Evolutionary conservation across 1,140 invertebrate genomes (phyloP).

Genomic region (Alviniconcha marisindica): DNA sequence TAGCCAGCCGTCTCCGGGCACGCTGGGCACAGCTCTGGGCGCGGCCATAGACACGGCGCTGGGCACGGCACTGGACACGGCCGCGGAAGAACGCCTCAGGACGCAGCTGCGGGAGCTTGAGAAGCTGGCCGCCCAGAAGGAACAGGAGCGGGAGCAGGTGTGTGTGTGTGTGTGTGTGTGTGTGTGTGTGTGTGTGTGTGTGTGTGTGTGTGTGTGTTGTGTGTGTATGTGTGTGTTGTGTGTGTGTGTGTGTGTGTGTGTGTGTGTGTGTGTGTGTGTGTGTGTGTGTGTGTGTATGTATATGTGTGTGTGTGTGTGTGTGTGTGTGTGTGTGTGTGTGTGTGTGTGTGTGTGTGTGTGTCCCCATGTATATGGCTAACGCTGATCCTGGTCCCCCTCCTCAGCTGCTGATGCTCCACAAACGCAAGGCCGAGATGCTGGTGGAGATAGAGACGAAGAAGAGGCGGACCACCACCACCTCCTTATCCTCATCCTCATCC

Average conservation of each 20-base stretch:
- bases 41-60: too few species aligned
- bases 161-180: not conserved
- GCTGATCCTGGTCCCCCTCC: not conserved
- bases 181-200: not conserved
- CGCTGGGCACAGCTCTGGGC: not conserved
- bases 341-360: not conserved
- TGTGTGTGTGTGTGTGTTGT: not conserved
- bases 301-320: not conserved
- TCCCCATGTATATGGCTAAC: not conserved
- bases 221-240: not conserved
- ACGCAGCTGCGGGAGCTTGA: slow-evolving; percentile 33
- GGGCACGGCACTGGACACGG: not conserved
- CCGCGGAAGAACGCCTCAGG: not conserved
- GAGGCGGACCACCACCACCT: not conserved
- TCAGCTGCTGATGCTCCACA: slow-evolving; percentile 43
- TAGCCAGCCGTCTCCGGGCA: not conserved
- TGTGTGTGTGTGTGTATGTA: not conserved
- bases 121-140: slow-evolving; percentile 42
- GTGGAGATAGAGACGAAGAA: slow-evolving; percentile 44
- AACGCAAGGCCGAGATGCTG: slow-evolving; percentile 47
- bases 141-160: slow-evolving; percentile 38
- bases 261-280: not conserved
- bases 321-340: slow-evolving; percentile 12
- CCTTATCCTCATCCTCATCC: not conserved
- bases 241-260: slow-evolving; percentile 2